A percentile compares a stretch with the other conserved stretches of the same genome.
Conservation (phyloP, 2,888 invertebrate genomes). For the Temnothorax unifasciatus region DNA sequence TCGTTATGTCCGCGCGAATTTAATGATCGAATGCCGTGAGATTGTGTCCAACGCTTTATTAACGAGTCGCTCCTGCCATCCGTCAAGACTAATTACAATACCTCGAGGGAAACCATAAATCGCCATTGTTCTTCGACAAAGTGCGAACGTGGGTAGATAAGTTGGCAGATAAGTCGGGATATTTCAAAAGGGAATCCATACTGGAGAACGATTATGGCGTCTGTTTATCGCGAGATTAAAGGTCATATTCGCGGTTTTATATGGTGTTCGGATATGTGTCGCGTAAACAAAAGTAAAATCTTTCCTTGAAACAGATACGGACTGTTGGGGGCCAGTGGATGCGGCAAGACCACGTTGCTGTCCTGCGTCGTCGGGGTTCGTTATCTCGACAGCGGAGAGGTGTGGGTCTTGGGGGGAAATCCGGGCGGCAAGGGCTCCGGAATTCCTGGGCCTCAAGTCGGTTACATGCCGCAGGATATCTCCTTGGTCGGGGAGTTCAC, state of each 20-base stretch:
- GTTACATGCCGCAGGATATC: conserved; percentile 97
- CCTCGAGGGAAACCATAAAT: conserved; percentile 12
- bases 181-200: conserved; percentile 4
- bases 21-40: conserved; percentile 13
- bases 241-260: neutral
- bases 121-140: conserved; percentile 38
- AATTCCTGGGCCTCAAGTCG: conserved; percentile 91
- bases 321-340: conserved; percentile 95
- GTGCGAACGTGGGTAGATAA: conserved; percentile 10
- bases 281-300: neutral
- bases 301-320: conserved; percentile 91
- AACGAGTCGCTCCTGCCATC: conserved; percentile 6
- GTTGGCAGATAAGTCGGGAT: neutral
- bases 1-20: conserved; percentile 24
- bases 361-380: conserved; percentile 94
- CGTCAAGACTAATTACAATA: conserved; percentile 29
- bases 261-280: neutral
- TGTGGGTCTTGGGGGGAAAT: conserved; percentile 91
- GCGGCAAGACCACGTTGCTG: conserved; percentile 95
- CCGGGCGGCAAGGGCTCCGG: conserved; percentile 89
- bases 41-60: conserved; percentile 21
- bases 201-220: neutral
- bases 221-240: neutral
- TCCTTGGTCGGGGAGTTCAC: conserved; percentile 93
- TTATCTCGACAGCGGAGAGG: conserved; percentile 90